Evolutionary conservation across 1,140 invertebrate species (phyloP).

Genomic region (Pogonus chalceus): DNA sequence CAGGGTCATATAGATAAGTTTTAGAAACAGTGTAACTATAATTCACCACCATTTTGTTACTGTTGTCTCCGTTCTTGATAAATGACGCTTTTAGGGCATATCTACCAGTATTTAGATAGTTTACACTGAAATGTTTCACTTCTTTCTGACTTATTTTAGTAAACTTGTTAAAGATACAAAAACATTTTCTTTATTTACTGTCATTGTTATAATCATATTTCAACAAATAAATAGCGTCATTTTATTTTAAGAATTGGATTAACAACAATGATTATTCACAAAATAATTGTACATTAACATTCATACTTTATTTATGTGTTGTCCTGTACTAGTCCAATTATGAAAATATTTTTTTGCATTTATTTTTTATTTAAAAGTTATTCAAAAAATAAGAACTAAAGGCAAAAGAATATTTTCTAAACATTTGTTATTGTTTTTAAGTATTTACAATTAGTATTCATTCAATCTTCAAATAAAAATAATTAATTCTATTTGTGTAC

Average conservation of each 20-base stretch:
- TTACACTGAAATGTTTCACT: no score
- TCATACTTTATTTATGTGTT: slow-evolving; percentile 18
- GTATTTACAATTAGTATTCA: slow-evolving; percentile 12
- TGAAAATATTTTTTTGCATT: slow-evolving; percentile 13
- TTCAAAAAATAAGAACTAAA: neutral
- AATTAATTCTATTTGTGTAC: slow-evolving; percentile 6
- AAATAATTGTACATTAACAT: slow-evolving; percentile 9
- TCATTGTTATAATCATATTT: neutral
- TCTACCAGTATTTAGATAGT: no score
- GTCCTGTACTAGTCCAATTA: slow-evolving; percentile 19
- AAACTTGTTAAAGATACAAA: slow-evolving; percentile 11
- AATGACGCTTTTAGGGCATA: no score
- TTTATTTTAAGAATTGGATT: neutral
- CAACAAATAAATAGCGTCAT: neutral
- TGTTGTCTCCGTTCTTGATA: neutral
- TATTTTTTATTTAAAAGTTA: slow-evolving; percentile 14
- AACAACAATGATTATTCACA: slow-evolving; percentile 2
- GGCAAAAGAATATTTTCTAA: neutral
- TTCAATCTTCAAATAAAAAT: slow-evolving; percentile 9
- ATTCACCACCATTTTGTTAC: neutral
- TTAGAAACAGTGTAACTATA: neutral
- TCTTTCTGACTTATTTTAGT: slow-evolving; percentile 8
- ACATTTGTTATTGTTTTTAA: slow-evolving; percentile 21
- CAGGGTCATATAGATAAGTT: slow-evolving; percentile 5
- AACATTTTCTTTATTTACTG: slow-evolving; percentile 12